phyloP scores from a whole-genome alignment of 2,888 invertebrate species.

The Amiota communis region DNA sequence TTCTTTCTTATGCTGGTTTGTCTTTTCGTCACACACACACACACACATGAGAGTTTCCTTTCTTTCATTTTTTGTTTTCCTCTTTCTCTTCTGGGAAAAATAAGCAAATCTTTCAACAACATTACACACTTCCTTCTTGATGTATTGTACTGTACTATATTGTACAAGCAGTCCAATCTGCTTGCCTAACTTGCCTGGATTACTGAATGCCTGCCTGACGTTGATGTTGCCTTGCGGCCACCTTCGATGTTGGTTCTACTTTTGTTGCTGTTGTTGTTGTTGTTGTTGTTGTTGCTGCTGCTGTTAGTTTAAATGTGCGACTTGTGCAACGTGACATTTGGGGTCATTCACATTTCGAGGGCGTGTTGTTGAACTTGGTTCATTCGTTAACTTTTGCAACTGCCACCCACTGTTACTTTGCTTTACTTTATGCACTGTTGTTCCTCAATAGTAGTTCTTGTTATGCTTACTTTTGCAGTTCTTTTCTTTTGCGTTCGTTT shows the following conservation, averaged over 20 bases:
- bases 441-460: background rate
- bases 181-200: background rate
- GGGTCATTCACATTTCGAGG: slow-evolving; percentile 72
- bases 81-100: slow-evolving; percentile 6
- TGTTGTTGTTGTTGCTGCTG: too few species aligned
- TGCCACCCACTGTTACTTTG: slow-evolving; percentile 13
- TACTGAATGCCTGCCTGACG: background rate
- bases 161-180: background rate
- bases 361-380: slow-evolving; percentile 71
- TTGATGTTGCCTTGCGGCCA: slow-evolving; percentile 1
- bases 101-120: slow-evolving; percentile 3
- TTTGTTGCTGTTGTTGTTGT: background rate
- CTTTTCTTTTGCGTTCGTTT: slow-evolving; percentile 12
- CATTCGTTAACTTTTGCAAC: slow-evolving; percentile 20
- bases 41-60: background rate
- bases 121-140: slow-evolving; percentile 9
- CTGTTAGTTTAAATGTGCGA: background rate
- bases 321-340: slow-evolving; percentile 66
- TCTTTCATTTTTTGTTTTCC: background rate
- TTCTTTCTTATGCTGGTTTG: slow-evolving; percentile 35
- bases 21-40: slow-evolving; percentile 24
- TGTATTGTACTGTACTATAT: background rate
- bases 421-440: slow-evolving; percentile 9
- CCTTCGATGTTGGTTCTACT: background rate
- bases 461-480: background rate